A percentile compares a stretch with the other conserved stretches of the same genome.
phyloP scores from a whole-genome alignment of 2,797 vertebrate species.

The Rhynchotus rufescens region DNA sequence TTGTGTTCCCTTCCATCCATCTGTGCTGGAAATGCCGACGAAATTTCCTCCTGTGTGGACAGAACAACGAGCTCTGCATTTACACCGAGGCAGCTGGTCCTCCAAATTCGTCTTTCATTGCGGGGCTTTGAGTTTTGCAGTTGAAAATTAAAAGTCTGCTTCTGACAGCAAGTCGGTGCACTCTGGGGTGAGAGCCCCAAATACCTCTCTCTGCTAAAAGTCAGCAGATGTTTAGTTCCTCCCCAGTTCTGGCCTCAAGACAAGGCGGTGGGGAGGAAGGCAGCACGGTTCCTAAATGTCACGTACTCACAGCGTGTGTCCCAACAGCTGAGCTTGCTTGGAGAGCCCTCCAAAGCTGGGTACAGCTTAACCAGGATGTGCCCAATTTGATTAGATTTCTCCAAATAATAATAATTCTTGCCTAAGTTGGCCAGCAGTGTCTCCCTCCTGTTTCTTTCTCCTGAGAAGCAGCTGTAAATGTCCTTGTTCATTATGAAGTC shows the following conservation, averaged over 20 bases:
- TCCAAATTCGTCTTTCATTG: background rate
- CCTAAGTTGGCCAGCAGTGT: background rate
- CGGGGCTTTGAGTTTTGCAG: background rate
- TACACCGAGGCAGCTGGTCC: conserved; percentile 33
- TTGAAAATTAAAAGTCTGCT: background rate
- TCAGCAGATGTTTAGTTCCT: background rate
- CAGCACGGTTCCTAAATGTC: background rate
- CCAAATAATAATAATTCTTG: conserved; percentile 38
- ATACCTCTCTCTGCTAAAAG: background rate
- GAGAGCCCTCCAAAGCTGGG: background rate
- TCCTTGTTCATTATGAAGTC: conserved; percentile 29
- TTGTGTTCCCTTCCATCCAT: background rate
- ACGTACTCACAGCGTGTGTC: background rate
- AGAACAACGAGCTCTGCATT: background rate
- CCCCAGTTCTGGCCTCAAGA: background rate
- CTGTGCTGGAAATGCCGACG: background rate
- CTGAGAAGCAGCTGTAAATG: conserved; percentile 10
- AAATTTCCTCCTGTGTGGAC: background rate
- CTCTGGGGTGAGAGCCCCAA: background rate
- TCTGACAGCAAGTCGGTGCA: background rate
- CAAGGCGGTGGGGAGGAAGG: background rate
- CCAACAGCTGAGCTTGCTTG: background rate
- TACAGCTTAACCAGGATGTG: background rate
- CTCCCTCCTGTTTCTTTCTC: conserved; percentile 1
- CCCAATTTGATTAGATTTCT: conserved; percentile 44